Evolutionary conservation across 1,140 invertebrate species (phyloP).

Genomic region (Rhopalosiphum maidis): DNA sequence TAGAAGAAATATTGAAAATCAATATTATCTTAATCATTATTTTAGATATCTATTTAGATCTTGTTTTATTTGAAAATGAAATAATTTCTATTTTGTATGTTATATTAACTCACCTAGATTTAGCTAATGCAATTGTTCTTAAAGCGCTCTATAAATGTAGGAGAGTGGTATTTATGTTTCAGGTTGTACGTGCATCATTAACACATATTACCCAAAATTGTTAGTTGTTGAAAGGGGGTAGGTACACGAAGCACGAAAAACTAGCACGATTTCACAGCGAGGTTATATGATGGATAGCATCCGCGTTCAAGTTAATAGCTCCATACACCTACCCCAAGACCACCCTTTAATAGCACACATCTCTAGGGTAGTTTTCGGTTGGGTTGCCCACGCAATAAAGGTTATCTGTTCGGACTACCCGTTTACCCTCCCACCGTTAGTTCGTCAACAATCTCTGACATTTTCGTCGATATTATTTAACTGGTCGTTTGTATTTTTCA

Average conservation of each 20-base stretch:
- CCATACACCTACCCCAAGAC: not conserved
- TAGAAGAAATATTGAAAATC: not conserved
- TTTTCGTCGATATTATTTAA: conserved; percentile 24
- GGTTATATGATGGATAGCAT: conserved; percentile 42
- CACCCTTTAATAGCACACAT: conserved; percentile 43
- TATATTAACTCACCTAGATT: not conserved
- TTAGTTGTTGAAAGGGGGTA: conserved; percentile 32
- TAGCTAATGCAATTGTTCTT: not conserved
- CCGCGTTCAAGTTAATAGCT: conserved; percentile 44
- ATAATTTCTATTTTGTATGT: not conserved
- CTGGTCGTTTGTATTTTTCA: not conserved
- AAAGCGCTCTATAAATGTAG: not conserved
- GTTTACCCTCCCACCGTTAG: conserved; percentile 16
- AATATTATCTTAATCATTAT: not conserved
- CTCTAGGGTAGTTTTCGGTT: conserved; percentile 40
- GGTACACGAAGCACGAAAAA: conserved; percentile 29
- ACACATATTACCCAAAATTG: conserved; percentile 31
- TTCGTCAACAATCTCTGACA: conserved; percentile 35
- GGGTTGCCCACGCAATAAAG: conserved; percentile 45
- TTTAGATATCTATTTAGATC: not conserved
- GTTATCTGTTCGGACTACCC: conserved; percentile 45
- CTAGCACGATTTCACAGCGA: conserved; percentile 37
- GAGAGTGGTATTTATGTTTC: conserved; percentile 6
- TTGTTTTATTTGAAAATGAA: not conserved
- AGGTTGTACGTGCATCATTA: conserved; percentile 40